Conservation (phyloP, 2,113 vertebrate species). For the Thinocorus orbignyianus region DNA sequence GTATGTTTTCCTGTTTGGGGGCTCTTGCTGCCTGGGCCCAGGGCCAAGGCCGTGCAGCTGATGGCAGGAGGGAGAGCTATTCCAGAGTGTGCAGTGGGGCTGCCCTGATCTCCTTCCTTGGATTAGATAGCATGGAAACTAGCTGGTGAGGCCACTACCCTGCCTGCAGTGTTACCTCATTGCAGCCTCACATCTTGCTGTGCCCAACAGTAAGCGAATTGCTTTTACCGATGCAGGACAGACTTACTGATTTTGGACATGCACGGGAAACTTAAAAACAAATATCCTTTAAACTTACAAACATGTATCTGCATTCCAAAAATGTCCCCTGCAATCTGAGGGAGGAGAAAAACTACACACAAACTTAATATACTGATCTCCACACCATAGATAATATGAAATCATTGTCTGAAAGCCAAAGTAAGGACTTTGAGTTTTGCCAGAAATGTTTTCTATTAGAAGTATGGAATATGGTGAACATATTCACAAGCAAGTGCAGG, state of each 20-base stretch:
- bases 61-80: no score
- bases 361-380: background rate
- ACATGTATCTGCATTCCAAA: background rate
- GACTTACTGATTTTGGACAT: background rate
- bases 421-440: background rate
- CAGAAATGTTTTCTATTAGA: background rate
- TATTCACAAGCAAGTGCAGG: background rate
- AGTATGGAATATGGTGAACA: background rate
- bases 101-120: background rate
- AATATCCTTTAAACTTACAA: background rate
- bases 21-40: background rate
- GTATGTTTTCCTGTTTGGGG: fast-evolving
- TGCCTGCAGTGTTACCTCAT: fast-evolving
- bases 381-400: background rate
- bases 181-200: background rate
- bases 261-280: background rate
- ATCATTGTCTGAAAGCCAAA: background rate
- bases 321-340: background rate
- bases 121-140: background rate
- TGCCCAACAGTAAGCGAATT: background rate
- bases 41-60: background rate
- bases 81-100: fast-evolving
- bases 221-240: background rate
- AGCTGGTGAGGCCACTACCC: background rate
- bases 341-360: no score